Evolutionary conservation across 2,113 vertebrate species (phyloP).

Genomic region (Laticauda colubrina): DNA sequence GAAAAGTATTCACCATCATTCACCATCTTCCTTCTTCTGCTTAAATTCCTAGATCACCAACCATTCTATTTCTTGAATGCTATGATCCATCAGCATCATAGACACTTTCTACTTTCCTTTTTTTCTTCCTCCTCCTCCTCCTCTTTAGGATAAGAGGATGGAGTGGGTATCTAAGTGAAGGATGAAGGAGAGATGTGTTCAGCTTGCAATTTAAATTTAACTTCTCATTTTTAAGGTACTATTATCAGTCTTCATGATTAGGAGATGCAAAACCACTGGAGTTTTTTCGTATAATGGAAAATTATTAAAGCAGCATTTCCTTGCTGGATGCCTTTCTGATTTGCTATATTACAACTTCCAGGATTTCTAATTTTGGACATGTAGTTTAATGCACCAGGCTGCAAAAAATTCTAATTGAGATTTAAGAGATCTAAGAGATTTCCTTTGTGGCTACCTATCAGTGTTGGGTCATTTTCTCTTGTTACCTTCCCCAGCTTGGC

Average conservation of each 20-base stretch:
- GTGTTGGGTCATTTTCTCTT: conserved; percentile 5
- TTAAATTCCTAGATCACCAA: not conserved
- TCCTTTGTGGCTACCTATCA: conserved; percentile 7
- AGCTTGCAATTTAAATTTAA: not conserved
- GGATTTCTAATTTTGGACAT: not conserved
- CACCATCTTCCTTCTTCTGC: not conserved
- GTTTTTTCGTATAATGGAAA: conserved; percentile 34
- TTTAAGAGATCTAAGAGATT: not conserved
- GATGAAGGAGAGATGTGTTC: no score
- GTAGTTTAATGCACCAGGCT: not conserved
- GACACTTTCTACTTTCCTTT: not conserved
- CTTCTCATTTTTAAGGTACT: not conserved
- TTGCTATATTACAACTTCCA: not conserved
- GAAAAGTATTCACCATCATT: not conserved
- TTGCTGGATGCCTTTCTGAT: not conserved
- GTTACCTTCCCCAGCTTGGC: conserved; percentile 21
- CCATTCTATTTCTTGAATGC: not conserved
- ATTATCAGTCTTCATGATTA: not conserved
- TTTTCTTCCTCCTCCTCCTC: not conserved
- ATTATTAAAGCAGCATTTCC: conserved; percentile 25
- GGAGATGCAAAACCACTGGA: not conserved
- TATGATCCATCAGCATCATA: not conserved
- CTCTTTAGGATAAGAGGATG: not conserved
- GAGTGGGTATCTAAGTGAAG: not conserved
- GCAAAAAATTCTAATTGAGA: conserved; percentile 31